These are phyloP conservation scores for Pentalonia nigronervosa DNA, from an alignment of 1,140 invertebrate genomes.

Conservation along the genomic window DNA sequence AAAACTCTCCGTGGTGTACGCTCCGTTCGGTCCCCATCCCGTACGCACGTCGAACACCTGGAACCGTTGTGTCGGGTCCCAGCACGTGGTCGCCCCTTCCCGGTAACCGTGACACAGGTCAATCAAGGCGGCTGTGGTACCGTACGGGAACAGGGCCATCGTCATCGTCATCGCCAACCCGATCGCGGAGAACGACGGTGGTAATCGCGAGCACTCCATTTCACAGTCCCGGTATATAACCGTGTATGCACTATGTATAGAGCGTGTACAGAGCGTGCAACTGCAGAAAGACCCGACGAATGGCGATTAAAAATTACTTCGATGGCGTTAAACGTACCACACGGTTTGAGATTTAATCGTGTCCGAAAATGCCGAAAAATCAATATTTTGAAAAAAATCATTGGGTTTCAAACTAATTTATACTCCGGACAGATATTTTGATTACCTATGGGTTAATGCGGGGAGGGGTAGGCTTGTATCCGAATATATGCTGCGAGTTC, in stretches of 20 bases:
- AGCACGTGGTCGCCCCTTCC: not conserved
- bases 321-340: too few relatives aligned
- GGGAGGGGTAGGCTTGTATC: too few relatives aligned
- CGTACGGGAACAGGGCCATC: not conserved
- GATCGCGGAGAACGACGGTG: not conserved
- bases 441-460: too few relatives aligned
- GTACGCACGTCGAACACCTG: not conserved
- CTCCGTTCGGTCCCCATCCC: not conserved
- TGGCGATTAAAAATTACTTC: too few relatives aligned
- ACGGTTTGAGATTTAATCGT: too few relatives aligned
- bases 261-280: too few relatives aligned
- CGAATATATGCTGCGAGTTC: too few relatives aligned
- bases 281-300: too few relatives aligned
- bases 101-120: slow-evolving; percentile 25
- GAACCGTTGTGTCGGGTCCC: slow-evolving; percentile 12
- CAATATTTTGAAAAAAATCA: too few relatives aligned
- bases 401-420: too few relatives aligned
- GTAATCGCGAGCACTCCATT: not conserved
- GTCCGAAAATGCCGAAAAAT: too few relatives aligned
- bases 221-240: not conserved
- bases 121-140: not conserved
- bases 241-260: not conserved
- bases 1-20: slow-evolving; percentile 70
- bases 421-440: too few relatives aligned
- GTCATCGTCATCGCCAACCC: not conserved